Percentiles rank a stretch among this genome's conserved stretches.
Conservation (phyloP, 2,113 vertebrate species). For the Mus musculus region GRCm39 chr19:22224001-22224500, state of each 20-base stretch:
- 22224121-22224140: conserved; percentile 44
- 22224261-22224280: conserved; percentile 46
- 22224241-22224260: conserved; percentile 22
- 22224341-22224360: neutral
- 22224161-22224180: neutral
- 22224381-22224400: conserved; percentile 8
- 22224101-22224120: conserved; percentile 30
- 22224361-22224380: conserved; percentile 9
- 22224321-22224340: conserved; percentile 44
- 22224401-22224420: neutral
- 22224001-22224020: neutral
- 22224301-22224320: neutral
- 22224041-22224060: conserved; percentile 20
- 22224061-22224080: neutral
- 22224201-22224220: conserved; percentile 14
- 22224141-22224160: conserved; percentile 43
- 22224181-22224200: neutral
- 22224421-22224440: neutral
- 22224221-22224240: conserved; percentile 17
- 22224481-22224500: neutral
- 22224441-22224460: neutral
- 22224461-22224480: neutral
- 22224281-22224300: conserved; percentile 36
- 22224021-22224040: neutral
- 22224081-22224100: conserved; percentile 18